phyloP scores from a whole-genome alignment of 2,888 invertebrate genomes.

The Folsomia manolachei region DNA sequence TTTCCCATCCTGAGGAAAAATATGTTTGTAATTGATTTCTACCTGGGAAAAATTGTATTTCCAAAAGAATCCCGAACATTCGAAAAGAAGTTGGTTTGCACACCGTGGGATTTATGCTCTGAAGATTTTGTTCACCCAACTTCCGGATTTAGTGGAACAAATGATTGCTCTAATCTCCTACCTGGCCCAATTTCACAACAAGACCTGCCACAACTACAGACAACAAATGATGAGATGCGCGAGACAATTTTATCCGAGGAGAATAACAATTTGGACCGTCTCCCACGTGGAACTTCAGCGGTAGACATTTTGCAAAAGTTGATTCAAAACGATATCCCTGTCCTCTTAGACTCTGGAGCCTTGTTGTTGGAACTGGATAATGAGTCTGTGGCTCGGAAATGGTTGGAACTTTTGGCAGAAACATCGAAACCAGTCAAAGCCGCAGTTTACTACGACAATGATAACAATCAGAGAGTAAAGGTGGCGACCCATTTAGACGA shows the following conservation, averaged over 20 bases:
- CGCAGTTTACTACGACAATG: conserved; percentile 33
- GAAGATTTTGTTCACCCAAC: conserved; percentile 3
- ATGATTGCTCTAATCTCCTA: conserved; percentile 32
- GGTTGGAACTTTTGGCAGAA: conserved; percentile 21
- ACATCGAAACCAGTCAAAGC: conserved; percentile 9
- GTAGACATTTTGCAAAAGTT: conserved; percentile 2
- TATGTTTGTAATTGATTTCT: conserved; percentile 20
- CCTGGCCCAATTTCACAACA: conserved; percentile 29
- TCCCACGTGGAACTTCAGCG: conserved; percentile 12
- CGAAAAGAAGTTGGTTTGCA: conserved; percentile 28
- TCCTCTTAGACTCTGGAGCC: conserved; percentile 38
- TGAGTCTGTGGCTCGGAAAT: conserved; percentile 30
- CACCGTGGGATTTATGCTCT: conserved; percentile 31
- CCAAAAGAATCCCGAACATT: conserved; percentile 30
- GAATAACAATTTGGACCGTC: conserved; percentile 15
- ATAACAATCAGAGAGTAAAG: conserved; percentile 27
- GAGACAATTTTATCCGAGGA: conserved; percentile 14
- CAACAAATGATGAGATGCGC: conserved; percentile 33
- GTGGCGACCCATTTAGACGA: conserved; percentile 13
- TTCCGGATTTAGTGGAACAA: conserved; percentile 45
- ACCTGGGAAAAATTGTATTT: conserved; percentile 15
- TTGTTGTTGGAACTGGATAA: conserved; percentile 36
- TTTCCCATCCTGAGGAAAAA: conserved; percentile 11
- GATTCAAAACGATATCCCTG: conserved; percentile 5
- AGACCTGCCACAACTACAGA: conserved; percentile 26